phyloP scores from a whole-genome alignment of 2,888 invertebrate species.

The Cheilosia variabilis region DNA sequence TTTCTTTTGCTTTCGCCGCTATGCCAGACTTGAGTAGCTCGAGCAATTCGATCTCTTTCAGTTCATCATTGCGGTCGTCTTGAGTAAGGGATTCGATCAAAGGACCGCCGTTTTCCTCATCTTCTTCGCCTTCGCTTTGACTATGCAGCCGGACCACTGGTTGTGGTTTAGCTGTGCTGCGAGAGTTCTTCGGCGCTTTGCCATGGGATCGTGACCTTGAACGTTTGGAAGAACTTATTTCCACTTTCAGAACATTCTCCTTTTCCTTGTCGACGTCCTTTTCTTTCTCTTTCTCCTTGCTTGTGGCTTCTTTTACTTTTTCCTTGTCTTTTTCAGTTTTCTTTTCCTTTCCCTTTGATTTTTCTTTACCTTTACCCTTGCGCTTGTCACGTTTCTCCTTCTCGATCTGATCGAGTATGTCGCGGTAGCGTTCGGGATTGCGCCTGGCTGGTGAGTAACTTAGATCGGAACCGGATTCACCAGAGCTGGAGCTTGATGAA shows the following conservation, averaged over 20 bases:
- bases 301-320: constrained; percentile 79
- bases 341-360: constrained; percentile 78
- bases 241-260: constrained; percentile 42
- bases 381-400: constrained; percentile 85
- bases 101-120: constrained; percentile 77
- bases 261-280: constrained; percentile 49
- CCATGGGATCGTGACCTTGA: constrained; percentile 69
- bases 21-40: constrained; percentile 87
- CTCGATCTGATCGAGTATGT: constrained; percentile 86
- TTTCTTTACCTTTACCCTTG: constrained; percentile 78
- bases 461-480: constrained; percentile 83
- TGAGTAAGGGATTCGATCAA: constrained; percentile 64
- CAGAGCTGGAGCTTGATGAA: constrained; percentile 80
- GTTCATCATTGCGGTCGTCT: constrained; percentile 85
- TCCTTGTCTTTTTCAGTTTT: constrained; percentile 60
- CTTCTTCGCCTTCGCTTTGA: constrained; percentile 86
- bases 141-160: constrained; percentile 86
- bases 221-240: constrained; percentile 53
- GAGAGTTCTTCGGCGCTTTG: constrained; percentile 36
- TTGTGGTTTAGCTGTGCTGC: constrained; percentile 56
- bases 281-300: constrained; percentile 51
- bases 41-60: constrained; percentile 88
- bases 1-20: constrained; percentile 89
- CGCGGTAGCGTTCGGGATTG: constrained; percentile 88
- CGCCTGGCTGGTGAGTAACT: constrained; percentile 89